phyloP scores from a whole-genome alignment of 92 coral and sea anemone genomes.

The Phenganax stokvisi region DNA sequence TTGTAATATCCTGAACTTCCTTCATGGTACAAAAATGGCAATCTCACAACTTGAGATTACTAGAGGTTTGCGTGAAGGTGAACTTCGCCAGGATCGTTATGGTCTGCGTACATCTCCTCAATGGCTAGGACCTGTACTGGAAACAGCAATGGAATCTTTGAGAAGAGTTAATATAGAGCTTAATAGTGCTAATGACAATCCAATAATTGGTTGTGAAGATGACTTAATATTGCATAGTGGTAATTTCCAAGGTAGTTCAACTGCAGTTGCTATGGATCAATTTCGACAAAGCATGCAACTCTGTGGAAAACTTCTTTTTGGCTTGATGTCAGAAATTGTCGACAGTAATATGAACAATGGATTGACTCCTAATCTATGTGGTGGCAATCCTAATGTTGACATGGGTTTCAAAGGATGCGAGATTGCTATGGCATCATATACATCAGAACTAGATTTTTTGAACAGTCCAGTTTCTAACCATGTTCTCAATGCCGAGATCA shows the following conservation, averaged over 20 bases:
- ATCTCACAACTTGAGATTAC: slow-evolving; percentile 36
- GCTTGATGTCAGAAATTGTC: slow-evolving; percentile 45
- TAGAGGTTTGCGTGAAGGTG: slow-evolving; percentile 28
- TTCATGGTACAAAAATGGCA: slow-evolving; percentile 40
- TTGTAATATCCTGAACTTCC: slow-evolving; percentile 29
- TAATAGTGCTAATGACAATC: slow-evolving; percentile 45
- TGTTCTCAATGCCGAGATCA: slow-evolving; percentile 37
- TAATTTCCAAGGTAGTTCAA: slow-evolving; percentile 48
- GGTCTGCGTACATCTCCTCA: slow-evolving; percentile 48
- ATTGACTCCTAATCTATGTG: slow-evolving; percentile 46
- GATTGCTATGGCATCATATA: slow-evolving; percentile 46
- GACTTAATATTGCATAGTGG: slow-evolving; percentile 30
- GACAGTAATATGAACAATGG: slow-evolving; percentile 40
- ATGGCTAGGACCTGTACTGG: slow-evolving; percentile 47
- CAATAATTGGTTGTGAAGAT: slow-evolving; percentile 42
- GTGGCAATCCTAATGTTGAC: slow-evolving; percentile 40
- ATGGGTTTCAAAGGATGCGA: slow-evolving; percentile 48
- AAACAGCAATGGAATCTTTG: slow-evolving; percentile 38
- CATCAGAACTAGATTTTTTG: slow-evolving; percentile 45
- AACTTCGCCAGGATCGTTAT: slow-evolving; percentile 45
- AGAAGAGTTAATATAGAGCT: slow-evolving; percentile 41
- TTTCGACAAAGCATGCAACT: slow-evolving; percentile 47
- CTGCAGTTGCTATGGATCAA: slow-evolving; percentile 48
- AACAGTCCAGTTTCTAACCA: slow-evolving; percentile 45
- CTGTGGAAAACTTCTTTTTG: slow-evolving; percentile 47